A percentile compares a stretch with the other conserved stretches of the same genome.
These are phyloP conservation scores for Cerceris rybyensis DNA, from an alignment of 2,888 invertebrate genomes.

Conservation along the genomic window DNA sequence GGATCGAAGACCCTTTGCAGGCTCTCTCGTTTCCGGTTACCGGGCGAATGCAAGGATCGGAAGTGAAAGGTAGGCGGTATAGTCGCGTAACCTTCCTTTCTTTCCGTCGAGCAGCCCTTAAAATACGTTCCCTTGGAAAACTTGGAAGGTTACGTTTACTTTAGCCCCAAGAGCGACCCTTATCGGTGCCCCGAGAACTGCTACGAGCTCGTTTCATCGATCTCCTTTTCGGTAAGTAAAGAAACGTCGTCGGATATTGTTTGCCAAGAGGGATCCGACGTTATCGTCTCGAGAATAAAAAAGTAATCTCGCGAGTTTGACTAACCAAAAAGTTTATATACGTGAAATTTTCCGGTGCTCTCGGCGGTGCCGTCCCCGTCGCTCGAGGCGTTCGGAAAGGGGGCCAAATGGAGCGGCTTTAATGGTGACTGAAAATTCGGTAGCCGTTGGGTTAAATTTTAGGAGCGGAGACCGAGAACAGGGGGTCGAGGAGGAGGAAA, in stretches of 20 bases:
- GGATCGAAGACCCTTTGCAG: conserved; percentile 48
- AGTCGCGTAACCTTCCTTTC: conserved; percentile 5
- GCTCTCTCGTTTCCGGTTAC: conserved; percentile 49
- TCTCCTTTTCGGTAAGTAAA: conserved; percentile 48
- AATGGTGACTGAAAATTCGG: no score
- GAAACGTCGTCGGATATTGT: conserved; percentile 55
- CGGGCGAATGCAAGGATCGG: conserved; percentile 36
- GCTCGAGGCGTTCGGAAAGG: conserved; percentile 3
- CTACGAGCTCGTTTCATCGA: conserved; percentile 60
- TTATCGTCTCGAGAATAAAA: conserved; percentile 57
- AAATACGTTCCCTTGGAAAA: conserved; percentile 41
- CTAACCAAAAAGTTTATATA: conserved; percentile 40
- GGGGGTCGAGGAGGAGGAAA: no score
- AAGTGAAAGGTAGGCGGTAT: neutral
- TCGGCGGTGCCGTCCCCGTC: conserved; percentile 28
- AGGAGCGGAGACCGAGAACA: no score
- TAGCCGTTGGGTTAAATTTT: no score
- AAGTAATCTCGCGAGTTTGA: conserved; percentile 51
- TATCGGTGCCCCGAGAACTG: conserved; percentile 48
- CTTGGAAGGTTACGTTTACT: conserved; percentile 51
- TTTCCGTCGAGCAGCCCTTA: conserved; percentile 34
- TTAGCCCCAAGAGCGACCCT: conserved; percentile 52
- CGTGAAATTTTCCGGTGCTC: conserved; percentile 24
- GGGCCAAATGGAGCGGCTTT: neutral
- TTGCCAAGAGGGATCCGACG: conserved; percentile 40